Evolutionary conservation across 2,113 vertebrate species (phyloP).

Genomic region (Nothocercus nigrocapillus): DNA sequence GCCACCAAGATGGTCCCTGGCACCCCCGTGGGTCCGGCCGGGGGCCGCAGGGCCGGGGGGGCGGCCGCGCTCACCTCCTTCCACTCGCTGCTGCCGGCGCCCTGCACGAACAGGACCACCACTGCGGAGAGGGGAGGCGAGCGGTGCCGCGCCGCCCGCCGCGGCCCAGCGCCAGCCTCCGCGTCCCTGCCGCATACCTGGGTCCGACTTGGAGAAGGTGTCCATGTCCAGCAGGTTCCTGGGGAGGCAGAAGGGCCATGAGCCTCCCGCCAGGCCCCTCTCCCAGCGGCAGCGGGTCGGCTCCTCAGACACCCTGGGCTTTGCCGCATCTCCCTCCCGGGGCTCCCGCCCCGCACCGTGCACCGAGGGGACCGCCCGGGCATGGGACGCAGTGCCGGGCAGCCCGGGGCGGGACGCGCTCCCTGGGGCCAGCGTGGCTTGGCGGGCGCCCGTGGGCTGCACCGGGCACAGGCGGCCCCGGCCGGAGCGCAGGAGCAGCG

Average conservation of each 20-base stretch:
- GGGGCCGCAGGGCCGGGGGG: neutral
- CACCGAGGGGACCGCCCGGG: too few relatives aligned
- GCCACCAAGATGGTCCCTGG: neutral
- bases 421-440: neutral
- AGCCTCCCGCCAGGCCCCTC: neutral
- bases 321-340: too few relatives aligned
- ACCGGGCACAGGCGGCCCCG: neutral
- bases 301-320: too few relatives aligned
- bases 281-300: too few relatives aligned
- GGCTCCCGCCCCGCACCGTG: too few relatives aligned
- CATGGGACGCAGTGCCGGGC: neutral
- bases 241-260: neutral
- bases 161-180: neutral
- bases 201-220: constrained; percentile 96
- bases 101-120: constrained; percentile 84
- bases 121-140: constrained; percentile 73
- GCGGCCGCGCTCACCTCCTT: constrained; percentile 81
- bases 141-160: rapidly evolving
- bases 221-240: constrained; percentile 94
- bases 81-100: constrained; percentile 85
- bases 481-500: neutral
- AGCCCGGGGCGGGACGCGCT: rapidly evolving
- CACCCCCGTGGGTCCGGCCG: neutral
- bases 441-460: neutral
- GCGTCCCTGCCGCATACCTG: constrained; percentile 79